Base-by-base conservation (phyloP, 2,797 vertebrate genomes). In the Darevskia mixta region DNA sequence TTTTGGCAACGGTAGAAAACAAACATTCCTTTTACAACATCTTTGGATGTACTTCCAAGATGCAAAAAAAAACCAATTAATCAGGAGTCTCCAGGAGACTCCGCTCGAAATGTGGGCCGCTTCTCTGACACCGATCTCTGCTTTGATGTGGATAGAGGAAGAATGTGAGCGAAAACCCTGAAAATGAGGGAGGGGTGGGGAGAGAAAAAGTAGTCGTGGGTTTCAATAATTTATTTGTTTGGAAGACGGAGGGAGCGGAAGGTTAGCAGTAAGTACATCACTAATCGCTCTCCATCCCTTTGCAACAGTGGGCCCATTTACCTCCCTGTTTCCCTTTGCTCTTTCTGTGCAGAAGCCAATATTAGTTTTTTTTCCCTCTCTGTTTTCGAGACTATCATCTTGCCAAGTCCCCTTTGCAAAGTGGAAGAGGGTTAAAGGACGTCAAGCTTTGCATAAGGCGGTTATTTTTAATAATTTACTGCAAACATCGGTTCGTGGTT, bases 171-270 rank as follows among this genome's bases (percentile, higher is more conserved):
- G 93, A 93, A 87, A 86, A 93, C 91, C 91, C 90, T 61, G 89
- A 93, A 95, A 91, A 93, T 11, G 9, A 61, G 76, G 32, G 20
- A 3, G 17, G 58, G 7, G 23, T 32, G 1, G 35, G 29, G 29
- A 69, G 20, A n/a, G 15, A 4, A n/a, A 20, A 45, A 45, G 13
- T 27, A 45, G 8, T 55, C 1, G 10, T 93, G 90, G 87, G 77
- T 91, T 95, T 97, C 95, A 93, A 96, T 95, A 95, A 96, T 96
- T 95, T 96, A 96, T 96, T 95, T 96, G 94, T 95, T 94, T 95
- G 93, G 93, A 96, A 96, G 94, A 92, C 0, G 20, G 9, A 78
- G 86, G 92, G 91, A 95, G 91, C 91, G 92, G 92, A 93, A 92
- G 92, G 94, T 93, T 93, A 95, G 90, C 89, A 88, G 61, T 92